phyloP scores from a whole-genome alignment of 2,797 vertebrate genomes.

The Sebastes itinus region DNA sequence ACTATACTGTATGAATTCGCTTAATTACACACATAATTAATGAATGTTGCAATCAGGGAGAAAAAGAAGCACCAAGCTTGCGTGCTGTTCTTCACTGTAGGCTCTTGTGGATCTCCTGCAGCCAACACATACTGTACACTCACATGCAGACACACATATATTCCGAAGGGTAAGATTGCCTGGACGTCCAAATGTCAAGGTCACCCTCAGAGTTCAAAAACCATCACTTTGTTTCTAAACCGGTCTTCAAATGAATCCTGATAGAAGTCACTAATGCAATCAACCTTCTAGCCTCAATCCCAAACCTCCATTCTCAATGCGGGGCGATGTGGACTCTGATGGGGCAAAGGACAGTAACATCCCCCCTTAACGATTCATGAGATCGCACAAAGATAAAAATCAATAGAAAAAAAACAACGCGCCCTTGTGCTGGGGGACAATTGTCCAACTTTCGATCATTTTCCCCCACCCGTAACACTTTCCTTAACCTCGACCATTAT shows the following conservation, averaged over 20 bases:
- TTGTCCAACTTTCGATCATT: constrained; percentile 53
- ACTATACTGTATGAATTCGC: neutral
- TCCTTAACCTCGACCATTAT: constrained; percentile 52
- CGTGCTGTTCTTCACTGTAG: neutral
- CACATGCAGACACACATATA: neutral
- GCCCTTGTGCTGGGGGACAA: constrained; percentile 31
- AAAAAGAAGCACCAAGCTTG: neutral
- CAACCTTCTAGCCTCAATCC: constrained; percentile 73
- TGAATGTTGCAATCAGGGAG: neutral
- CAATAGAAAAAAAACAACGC: constrained; percentile 42
- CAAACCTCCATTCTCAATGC: constrained; percentile 50
- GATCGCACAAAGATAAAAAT: constrained; percentile 55
- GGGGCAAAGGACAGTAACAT: constrained; percentile 63
- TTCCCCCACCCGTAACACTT: constrained; percentile 35
- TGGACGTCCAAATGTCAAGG: constrained; percentile 61
- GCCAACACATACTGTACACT: neutral
- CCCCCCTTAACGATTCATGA: constrained; percentile 43
- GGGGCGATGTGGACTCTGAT: constrained; percentile 29
- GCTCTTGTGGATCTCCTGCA: neutral
- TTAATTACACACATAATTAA: constrained; percentile 10
- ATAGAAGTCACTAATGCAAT: constrained; percentile 78
- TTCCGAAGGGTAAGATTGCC: constrained; percentile 42
- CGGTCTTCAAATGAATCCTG: constrained; percentile 72
- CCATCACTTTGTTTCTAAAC: constrained; percentile 73
- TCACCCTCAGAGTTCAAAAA: constrained; percentile 69